Percentiles rank a stretch among this genome's conserved stretches.
Conservation (phyloP, 2,888 invertebrate species). For the Branchellion lobata region DNA sequence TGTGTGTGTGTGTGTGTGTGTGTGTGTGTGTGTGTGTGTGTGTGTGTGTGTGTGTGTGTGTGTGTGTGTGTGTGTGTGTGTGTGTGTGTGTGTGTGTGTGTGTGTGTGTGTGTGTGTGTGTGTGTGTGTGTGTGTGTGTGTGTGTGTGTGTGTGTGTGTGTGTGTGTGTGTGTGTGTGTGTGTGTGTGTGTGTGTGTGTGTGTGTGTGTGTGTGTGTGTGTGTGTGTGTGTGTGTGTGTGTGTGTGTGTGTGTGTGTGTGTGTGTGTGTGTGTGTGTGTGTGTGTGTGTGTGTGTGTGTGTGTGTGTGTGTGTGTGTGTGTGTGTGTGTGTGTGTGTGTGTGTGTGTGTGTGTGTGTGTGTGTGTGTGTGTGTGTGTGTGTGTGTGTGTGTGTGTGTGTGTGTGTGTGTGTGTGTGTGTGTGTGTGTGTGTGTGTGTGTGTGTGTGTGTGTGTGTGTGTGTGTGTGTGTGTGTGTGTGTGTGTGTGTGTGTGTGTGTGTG, state of each 20-base stretch:
- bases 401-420: background rate
- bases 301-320: conserved; percentile 8
- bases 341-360: background rate
- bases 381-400: background rate
- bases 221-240: background rate
- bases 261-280: background rate
- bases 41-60: too few relatives aligned
- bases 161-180: background rate
- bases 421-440: background rate
- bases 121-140: too few relatives aligned
- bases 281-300: background rate
- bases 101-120: too few relatives aligned
- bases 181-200: background rate
- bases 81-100: too few relatives aligned
- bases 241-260: background rate
- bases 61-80: too few relatives aligned
- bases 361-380: conserved; percentile 6
- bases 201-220: background rate
- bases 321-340: conserved; percentile 11
- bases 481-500: background rate
- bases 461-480: background rate
- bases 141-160: background rate
- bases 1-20: too few relatives aligned
- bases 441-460: background rate
- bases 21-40: too few relatives aligned